Evolutionary conservation across 2,888 invertebrate species (phyloP), one percentile per base, ranked within the genome.

Genomic region (Sinelater perroti): DNA sequence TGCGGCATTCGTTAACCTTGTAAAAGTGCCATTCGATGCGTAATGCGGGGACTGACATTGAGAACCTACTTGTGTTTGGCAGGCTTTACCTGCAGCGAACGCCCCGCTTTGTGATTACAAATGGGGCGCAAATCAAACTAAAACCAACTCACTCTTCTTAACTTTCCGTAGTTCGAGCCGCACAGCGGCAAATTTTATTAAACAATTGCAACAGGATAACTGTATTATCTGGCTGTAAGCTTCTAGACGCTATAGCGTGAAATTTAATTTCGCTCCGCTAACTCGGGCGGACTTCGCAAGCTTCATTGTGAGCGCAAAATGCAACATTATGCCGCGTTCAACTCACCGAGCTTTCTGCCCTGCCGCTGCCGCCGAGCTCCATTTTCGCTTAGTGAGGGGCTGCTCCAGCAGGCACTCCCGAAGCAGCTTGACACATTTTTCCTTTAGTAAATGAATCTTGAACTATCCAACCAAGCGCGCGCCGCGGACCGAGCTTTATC

Each of bases 381-480:
- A 47, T 31, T 31, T 47, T 6, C 18, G 10, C n/a, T 35, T 47
- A 16, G 33, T 14, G 8, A 10, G 14, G 1, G 20, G 21, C 2
- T 33, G 24, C 7, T 35, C 47, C 35, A 35, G n/a, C 17, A 35
- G 11, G 42, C 47, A 56, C 33, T 33, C 17, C 30, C 24, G 11
- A 14, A 42, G 28, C 28, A 46, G 33, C 28, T 55, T 58, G 3
- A 11, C 21, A 33, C 52, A 52, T 52, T 31, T 52, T 33, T 21
- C 44, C 20, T 40, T 44, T 6, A 52, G n/a, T 33, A 52, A 16
- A 14, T 52, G 42, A 52, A 52, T 52, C 44, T 52, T 52, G 17
- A 40, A 28, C 13, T 28, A 18, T 36, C 28, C 18, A 30, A 31
- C 30, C 2, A 8, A 14, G 21, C 26, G 7, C 10, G 3, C 3